Conservation (phyloP, 2,888 invertebrate species). For the Lumbricus terrestris region DNA sequence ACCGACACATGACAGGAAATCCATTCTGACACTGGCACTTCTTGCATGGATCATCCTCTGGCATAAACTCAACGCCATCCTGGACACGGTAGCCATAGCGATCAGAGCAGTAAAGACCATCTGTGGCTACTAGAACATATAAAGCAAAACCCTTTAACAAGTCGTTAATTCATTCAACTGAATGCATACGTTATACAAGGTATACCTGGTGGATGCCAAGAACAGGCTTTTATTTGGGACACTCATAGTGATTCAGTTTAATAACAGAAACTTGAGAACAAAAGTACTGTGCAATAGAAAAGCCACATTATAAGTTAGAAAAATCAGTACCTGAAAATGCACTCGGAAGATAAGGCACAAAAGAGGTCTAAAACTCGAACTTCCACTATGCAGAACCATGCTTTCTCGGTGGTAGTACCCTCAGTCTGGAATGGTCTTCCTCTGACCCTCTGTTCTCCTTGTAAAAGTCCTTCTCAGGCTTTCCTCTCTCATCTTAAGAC, state of each 20-base stretch:
- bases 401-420: no score
- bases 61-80: conserved; percentile 50
- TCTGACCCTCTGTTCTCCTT: no score
- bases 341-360: not conserved
- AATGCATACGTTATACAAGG: not conserved
- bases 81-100: conserved; percentile 49
- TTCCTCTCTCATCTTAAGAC: no score
- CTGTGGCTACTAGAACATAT: not conserved
- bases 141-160: not conserved
- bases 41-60: conserved; percentile 70
- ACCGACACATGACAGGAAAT: conserved; percentile 69
- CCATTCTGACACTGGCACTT: conserved; percentile 86
- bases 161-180: not conserved
- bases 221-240: not conserved
- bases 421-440: no score
- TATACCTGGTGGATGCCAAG: not conserved
- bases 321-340: not conserved
- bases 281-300: not conserved
- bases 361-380: not conserved
- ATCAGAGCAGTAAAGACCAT: conserved; percentile 43
- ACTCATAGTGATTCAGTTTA: not conserved
- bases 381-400: no score
- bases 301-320: not conserved
- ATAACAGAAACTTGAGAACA: not conserved
- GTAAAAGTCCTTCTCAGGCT: no score